A percentile compares a stretch with the other conserved stretches of the same genome.
These are phyloP conservation scores for Mercenaria mercenaria DNA, from an alignment of 1,140 invertebrate genomes.

Conservation along the genomic window DNA sequence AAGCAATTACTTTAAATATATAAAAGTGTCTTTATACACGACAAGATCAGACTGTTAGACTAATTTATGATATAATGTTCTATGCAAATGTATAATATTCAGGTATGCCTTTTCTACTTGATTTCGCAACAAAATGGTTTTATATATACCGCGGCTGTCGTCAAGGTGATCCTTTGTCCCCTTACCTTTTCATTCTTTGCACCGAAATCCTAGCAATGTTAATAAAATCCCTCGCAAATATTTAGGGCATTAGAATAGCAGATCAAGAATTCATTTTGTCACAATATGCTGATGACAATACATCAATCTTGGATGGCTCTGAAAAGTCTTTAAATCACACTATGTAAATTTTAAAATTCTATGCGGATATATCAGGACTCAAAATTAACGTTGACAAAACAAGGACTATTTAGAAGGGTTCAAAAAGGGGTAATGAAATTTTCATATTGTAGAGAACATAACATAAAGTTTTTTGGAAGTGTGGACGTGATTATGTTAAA, in stretches of 20 bases:
- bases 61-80: slow-evolving; percentile 25
- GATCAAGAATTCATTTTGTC: slow-evolving; percentile 13
- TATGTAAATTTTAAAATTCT: background rate
- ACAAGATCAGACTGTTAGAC: too few species aligned
- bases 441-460: too few species aligned
- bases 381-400: slow-evolving; percentile 50
- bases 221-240: slow-evolving; percentile 14
- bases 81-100: background rate
- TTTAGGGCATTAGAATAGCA: slow-evolving; percentile 21
- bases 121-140: slow-evolving; percentile 33
- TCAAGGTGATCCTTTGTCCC: slow-evolving; percentile 11
- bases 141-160: slow-evolving; percentile 13
- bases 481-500: too few species aligned
- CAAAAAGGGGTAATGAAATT: too few species aligned
- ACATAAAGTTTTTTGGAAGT: too few species aligned
- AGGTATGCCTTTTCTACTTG: background rate
- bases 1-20: too few species aligned
- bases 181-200: slow-evolving; percentile 24
- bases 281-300: slow-evolving; percentile 59
- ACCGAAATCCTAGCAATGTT: slow-evolving; percentile 24
- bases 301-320: slow-evolving; percentile 59
- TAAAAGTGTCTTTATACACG: too few species aligned
- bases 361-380: slow-evolving; percentile 47
- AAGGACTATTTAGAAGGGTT: slow-evolving; percentile 55
- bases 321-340: slow-evolving; percentile 28